Base-by-base conservation (phyloP, 2,113 vertebrate species). In the Bolborhynchus lineola region DNA sequence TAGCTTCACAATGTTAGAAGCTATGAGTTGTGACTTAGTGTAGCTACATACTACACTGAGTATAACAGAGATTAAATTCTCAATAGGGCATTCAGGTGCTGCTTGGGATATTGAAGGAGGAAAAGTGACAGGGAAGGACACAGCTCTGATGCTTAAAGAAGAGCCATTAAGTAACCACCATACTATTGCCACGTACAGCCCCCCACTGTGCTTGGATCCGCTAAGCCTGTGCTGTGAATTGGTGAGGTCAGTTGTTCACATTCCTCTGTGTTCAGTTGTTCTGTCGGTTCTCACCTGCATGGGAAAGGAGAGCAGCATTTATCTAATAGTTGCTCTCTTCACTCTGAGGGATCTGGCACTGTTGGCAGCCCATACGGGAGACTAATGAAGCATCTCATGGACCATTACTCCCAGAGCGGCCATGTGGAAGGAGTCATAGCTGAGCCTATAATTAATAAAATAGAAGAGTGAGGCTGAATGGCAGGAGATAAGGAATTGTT, bases 391-490 rank as follows among this genome's bases (percentile, higher is more conserved):
- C 64, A 93, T 92, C 90, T 96, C 82, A 96, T 0, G 0, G 72
- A 69, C 86, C 76, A 90, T 97, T 95, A 90, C 12, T 92, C 69
- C 60, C 47, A 47, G 64, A 84, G 76, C 0, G 0, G 42, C 42
- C 47, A 52, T 33, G 82, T 77, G 39, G 80, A 95, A 93, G 82
- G 52, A 88, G 68, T 90, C 47, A 42, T 78, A 88, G 72, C 80
- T 91, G 68, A 93, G 64, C 31, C 67, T 72, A 14, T 84, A 88
- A 93, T 96, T 96, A 96, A 90, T 95, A 68, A 78, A 88, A 42
- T 57, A 59, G 67, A 65, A 81, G 60, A 71, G 42, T 37, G 88
- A 86, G 57, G n/a, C 33, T 90, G 90, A 84, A 82, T 24, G 1
- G 35, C 3, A 1, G 62, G 57, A 44, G 64, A 69, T 62, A 68